Percentiles rank a stretch among this genome's conserved stretches.
Evolutionary conservation across 2,888 invertebrate genomes (phyloP).

Genomic region (Leptinotarsa haldemani): DNA sequence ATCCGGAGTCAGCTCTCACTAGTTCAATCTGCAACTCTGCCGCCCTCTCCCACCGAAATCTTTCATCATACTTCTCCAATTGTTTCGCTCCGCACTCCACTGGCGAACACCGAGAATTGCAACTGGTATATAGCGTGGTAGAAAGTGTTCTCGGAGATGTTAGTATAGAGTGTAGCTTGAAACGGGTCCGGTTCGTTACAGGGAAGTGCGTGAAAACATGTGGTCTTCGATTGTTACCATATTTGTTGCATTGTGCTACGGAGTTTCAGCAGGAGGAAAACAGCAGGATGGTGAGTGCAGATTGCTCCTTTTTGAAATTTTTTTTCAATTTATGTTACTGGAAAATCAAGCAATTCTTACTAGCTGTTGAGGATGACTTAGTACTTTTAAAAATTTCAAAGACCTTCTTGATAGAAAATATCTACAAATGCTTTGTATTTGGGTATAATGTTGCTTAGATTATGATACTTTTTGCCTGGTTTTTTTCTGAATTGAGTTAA

Average conservation of each 20-base stretch:
- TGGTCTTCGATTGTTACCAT: constrained; percentile 52
- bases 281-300: constrained; percentile 14
- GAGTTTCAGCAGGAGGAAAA: constrained; percentile 28
- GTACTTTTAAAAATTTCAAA: too few relatives aligned
- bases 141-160: constrained; percentile 24
- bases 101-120: constrained; percentile 32
- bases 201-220: constrained; percentile 55
- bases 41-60: neutral
- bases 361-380: too few relatives aligned
- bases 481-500: too few relatives aligned
- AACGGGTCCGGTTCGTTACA: constrained; percentile 22
- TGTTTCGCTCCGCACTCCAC: constrained; percentile 28
- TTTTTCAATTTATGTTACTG: neutral
- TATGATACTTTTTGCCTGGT: too few relatives aligned
- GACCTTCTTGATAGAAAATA: too few relatives aligned
- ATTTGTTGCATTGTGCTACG: constrained; percentile 44
- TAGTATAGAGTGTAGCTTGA: constrained; percentile 20
- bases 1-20: neutral
- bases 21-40: neutral
- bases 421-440: too few relatives aligned
- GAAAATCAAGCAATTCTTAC: neutral
- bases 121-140: constrained; percentile 40
- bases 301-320: neutral
- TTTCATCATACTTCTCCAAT: constrained; percentile 8
- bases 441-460: too few relatives aligned